Conservation (phyloP, 1,140 invertebrate genomes). For the Acyrthosiphon pisum region DNA sequence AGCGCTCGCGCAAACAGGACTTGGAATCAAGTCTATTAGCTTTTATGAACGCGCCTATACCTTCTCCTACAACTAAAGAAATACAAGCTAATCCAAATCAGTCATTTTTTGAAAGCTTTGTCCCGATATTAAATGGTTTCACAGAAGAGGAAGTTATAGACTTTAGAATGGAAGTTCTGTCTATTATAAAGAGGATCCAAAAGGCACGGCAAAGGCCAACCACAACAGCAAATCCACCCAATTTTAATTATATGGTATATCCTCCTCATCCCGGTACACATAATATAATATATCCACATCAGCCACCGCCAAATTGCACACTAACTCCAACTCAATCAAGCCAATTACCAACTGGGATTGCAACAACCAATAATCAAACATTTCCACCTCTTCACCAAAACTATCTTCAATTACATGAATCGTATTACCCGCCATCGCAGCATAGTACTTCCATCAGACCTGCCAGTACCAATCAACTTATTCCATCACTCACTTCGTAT, state of each 20-base stretch:
- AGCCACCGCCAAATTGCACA: neutral
- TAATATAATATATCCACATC: conserved; percentile 6
- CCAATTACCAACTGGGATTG: conserved; percentile 23
- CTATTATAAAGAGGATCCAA: conserved; percentile 26
- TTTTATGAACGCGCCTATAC: conserved; percentile 13
- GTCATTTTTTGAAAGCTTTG: conserved; percentile 30
- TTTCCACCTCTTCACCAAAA: conserved; percentile 12
- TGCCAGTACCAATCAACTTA: neutral
- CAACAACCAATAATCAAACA: conserved; percentile 21
- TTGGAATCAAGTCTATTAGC: conserved; percentile 30
- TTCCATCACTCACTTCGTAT: neutral
- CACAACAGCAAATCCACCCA: neutral
- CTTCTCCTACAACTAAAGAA: conserved; percentile 18
- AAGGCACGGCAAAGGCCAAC: neutral
- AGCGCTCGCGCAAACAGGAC: neutral
- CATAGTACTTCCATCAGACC: neutral
- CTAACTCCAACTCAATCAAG: neutral
- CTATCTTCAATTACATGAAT: conserved; percentile 4
- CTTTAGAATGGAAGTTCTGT: conserved; percentile 27
- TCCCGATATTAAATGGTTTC: conserved; percentile 25
- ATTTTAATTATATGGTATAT: conserved; percentile 21
- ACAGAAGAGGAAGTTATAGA: conserved; percentile 27
- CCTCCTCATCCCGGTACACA: conserved; percentile 8
- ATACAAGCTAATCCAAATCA: conserved; percentile 19
- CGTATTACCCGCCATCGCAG: neutral